phyloP scores from a whole-genome alignment of 1,140 invertebrate genomes.

The Panulirus ornatus region DNA sequence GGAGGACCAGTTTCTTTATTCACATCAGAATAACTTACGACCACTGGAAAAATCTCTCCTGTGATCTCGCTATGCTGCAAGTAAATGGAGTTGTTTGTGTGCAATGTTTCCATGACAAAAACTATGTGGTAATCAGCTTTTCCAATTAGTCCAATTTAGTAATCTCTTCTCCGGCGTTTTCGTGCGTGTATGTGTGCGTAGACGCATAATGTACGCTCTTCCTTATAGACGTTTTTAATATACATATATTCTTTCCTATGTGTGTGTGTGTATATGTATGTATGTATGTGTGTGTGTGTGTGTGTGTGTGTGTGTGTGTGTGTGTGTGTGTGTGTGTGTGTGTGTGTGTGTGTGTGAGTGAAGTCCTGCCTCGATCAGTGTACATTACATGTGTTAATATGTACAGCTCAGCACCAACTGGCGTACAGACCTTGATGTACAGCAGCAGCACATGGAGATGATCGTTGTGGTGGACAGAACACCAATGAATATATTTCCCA shows the following conservation, averaged over 20 bases:
- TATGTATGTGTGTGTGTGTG: too few species aligned
- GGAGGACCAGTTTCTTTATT: too few species aligned
- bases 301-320: too few species aligned
- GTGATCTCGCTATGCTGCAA: neutral
- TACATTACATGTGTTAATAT: too few species aligned
- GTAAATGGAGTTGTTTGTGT: neutral
- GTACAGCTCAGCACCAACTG: too few species aligned
- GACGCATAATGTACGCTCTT: too few species aligned
- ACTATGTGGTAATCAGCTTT: constrained; percentile 12
- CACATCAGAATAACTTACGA: neutral
- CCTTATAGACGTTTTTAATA: too few species aligned
- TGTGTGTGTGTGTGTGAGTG: neutral
- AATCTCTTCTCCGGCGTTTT: neutral
- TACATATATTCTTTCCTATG: too few species aligned
- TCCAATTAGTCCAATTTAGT: neutral
- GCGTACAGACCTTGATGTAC: too few species aligned
- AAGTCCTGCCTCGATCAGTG: too few species aligned
- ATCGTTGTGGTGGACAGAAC: neutral
- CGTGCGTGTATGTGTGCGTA: neutral
- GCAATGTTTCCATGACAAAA: constrained; percentile 5
- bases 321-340: too few species aligned
- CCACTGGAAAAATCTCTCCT: neutral
- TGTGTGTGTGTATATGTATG: too few species aligned
- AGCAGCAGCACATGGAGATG: neutral
- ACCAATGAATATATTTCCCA: neutral